Evolutionary conservation across 2,797 vertebrate genomes (phyloP).

Genomic region (Masticophis lateralis): DNA sequence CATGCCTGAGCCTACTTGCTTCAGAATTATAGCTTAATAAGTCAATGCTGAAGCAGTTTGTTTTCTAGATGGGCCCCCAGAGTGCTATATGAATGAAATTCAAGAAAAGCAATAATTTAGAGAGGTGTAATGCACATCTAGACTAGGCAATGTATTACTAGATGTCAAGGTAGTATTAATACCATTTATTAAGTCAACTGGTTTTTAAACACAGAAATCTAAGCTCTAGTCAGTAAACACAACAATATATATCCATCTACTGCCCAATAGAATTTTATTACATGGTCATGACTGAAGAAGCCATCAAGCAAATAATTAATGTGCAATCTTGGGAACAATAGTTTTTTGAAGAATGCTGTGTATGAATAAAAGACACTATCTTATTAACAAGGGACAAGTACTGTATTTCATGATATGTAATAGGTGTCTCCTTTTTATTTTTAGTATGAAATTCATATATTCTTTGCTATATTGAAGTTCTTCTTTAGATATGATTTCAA

Average conservation of each 20-base stretch:
- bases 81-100: not conserved
- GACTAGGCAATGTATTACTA: not conserved
- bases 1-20: not conserved
- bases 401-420: not conserved
- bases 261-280: not conserved
- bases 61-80: not conserved
- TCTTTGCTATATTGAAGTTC: not conserved
- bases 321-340: not conserved
- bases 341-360: not conserved
- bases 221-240: not conserved
- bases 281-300: not conserved
- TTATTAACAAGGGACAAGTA: not conserved
- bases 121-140: not conserved
- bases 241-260: not conserved
- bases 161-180: not conserved
- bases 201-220: not conserved
- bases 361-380: not conserved
- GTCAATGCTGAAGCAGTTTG: not conserved
- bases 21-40: not conserved
- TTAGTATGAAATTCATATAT: not conserved
- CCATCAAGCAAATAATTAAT: not conserved
- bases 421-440: not conserved
- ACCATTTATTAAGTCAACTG: not conserved
- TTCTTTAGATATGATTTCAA: not conserved
- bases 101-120: conserved; percentile 2